Percentiles rank a stretch among this genome's conserved stretches.
Conservation (phyloP, 2,113 vertebrate genomes). For the Xiphophorus couchianus region DNA sequence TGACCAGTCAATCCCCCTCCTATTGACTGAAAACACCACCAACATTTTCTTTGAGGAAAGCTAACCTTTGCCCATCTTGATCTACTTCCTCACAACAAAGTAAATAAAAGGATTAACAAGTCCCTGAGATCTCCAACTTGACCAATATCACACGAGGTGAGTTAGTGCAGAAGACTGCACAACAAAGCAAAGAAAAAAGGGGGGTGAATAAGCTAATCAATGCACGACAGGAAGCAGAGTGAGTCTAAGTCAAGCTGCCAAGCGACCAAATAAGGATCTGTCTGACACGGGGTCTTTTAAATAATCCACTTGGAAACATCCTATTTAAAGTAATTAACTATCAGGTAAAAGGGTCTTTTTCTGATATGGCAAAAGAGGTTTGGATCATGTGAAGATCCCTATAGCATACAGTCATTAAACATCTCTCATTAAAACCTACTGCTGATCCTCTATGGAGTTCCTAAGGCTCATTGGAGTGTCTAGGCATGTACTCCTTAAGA, state of each 20-base stretch:
- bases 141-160: slow-evolving; percentile 41
- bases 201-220: slow-evolving; percentile 67
- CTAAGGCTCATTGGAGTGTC: slow-evolving; percentile 15
- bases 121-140: slow-evolving; percentile 25
- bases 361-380: slow-evolving; percentile 7
- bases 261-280: slow-evolving; percentile 71
- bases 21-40: not conserved
- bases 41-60: not conserved
- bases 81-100: not conserved
- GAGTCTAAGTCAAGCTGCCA: slow-evolving; percentile 65
- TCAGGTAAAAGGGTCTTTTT: slow-evolving; percentile 35
- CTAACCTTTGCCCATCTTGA: not conserved
- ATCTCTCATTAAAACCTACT: slow-evolving; percentile 62
- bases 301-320: slow-evolving; percentile 77
- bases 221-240: slow-evolving; percentile 66
- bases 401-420: slow-evolving; percentile 43
- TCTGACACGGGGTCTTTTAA: slow-evolving; percentile 71
- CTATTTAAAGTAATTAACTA: slow-evolving; percentile 70
- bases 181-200: slow-evolving; percentile 28
- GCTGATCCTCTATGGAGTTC: slow-evolving; percentile 38
- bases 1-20: not conserved
- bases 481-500: slow-evolving; percentile 15
- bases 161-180: slow-evolving; percentile 45
- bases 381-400: slow-evolving; percentile 29
- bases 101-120: slow-evolving; percentile 24